phyloP scores from a whole-genome alignment of 2,888 invertebrate genomes.

The Xestoiulus laeticollis region DNA sequence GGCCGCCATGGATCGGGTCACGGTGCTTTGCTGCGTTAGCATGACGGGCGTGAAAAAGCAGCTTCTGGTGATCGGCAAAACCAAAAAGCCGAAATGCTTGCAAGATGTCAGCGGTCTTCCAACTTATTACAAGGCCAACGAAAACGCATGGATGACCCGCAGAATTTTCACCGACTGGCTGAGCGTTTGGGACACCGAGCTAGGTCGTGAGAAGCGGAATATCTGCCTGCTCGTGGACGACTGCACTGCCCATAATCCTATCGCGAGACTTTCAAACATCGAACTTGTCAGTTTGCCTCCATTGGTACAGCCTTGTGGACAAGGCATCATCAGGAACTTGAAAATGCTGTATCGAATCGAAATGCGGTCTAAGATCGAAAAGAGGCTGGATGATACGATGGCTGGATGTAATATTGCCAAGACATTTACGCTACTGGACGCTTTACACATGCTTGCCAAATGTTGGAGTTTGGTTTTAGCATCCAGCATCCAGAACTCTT shows the following conservation, averaged over 20 bases:
- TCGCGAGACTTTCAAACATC: neutral
- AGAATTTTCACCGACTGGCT: conserved; percentile 34
- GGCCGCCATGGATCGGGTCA: neutral
- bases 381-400: neutral
- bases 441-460: conserved; percentile 42
- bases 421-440: neutral
- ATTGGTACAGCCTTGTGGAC: conserved; percentile 6
- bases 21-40: conserved; percentile 40
- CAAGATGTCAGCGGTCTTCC: conserved; percentile 20
- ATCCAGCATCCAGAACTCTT: conserved; percentile 4
- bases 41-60: conserved; percentile 39
- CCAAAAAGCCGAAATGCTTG: conserved; percentile 27
- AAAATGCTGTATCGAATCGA: neutral
- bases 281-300: neutral
- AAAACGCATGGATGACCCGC: conserved; percentile 42
- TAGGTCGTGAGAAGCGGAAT: neutral
- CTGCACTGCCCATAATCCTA: neutral
- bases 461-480: neutral
- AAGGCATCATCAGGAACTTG: neutral
- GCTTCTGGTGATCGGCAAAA: conserved; percentile 23
- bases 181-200: neutral
- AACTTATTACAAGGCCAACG: neutral
- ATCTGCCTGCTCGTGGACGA: conserved; percentile 31
- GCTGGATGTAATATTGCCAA: neutral
- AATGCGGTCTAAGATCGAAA: neutral